These are phyloP conservation scores for Nibea albiflora DNA, from an alignment of 2,113 vertebrate species.

Conservation along the genomic window DNA sequence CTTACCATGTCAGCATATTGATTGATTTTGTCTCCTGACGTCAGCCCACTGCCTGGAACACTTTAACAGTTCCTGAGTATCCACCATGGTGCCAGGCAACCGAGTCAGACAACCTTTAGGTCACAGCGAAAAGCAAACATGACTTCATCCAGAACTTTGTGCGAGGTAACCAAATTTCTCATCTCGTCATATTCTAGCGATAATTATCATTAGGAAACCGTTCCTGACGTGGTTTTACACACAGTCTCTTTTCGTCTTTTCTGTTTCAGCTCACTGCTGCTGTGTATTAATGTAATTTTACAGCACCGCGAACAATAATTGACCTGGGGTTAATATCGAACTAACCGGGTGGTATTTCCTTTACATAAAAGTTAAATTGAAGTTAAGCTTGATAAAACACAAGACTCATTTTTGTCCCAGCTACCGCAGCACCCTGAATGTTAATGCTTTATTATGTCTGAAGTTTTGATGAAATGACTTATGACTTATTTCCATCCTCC, in stretches of 20 bases:
- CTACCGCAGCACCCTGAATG: not conserved
- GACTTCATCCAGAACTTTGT: not conserved
- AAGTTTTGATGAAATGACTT: not conserved
- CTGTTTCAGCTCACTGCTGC: not conserved
- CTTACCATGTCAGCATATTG: not conserved
- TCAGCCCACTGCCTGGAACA: not conserved
- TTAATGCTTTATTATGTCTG: not conserved
- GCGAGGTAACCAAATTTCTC: not conserved
- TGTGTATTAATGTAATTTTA: not conserved
- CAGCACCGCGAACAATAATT: not conserved
- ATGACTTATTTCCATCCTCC: conserved; percentile 1
- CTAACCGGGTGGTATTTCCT: not conserved
- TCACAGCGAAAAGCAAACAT: not conserved
- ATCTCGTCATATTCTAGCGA: not conserved
- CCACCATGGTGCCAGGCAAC: not conserved
- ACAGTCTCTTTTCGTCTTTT: not conserved
- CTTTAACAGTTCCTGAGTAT: not conserved
- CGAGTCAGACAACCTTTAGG: conserved; percentile 13
- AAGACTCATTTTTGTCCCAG: not conserved
- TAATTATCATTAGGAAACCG: not conserved
- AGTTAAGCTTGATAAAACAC: not conserved
- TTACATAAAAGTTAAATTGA: not conserved
- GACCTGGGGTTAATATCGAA: too few relatives aligned
- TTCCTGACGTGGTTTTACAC: not conserved
- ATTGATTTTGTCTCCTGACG: conserved; percentile 9